These are phyloP conservation scores for Ametastegia equiseti DNA, from an alignment of 2,888 invertebrate species.

Conservation along the genomic window DNA sequence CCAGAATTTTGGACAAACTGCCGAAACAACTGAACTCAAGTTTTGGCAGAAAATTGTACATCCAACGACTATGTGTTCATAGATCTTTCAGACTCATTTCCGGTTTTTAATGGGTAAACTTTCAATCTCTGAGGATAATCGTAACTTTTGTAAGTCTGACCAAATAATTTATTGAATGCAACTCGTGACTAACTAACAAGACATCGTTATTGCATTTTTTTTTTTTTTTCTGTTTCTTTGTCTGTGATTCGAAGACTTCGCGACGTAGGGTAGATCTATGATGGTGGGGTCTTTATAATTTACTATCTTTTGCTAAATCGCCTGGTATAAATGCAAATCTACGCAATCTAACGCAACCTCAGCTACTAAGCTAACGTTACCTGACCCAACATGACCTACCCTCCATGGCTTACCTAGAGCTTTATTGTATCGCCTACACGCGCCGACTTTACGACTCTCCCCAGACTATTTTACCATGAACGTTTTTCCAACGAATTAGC, in stretches of 20 bases:
- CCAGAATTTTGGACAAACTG: too few relatives aligned
- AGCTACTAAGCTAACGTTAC: slow-evolving; percentile 5
- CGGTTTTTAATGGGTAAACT: too few relatives aligned
- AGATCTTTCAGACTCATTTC: too few relatives aligned
- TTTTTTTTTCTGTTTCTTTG: too few relatives aligned
- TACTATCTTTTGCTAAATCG: neutral
- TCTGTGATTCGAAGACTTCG: neutral
- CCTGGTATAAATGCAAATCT: slow-evolving; percentile 31
- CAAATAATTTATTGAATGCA: too few relatives aligned
- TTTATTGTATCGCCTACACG: slow-evolving; percentile 18
- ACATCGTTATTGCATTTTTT: too few relatives aligned
- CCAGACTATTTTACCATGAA: neutral
- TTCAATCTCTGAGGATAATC: too few relatives aligned
- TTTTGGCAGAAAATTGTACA: too few relatives aligned
- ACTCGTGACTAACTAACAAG: too few relatives aligned
- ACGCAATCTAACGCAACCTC: slow-evolving; percentile 5
- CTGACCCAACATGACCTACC: slow-evolving; percentile 26
- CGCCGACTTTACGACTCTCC: slow-evolving; percentile 15
- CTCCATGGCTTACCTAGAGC: slow-evolving; percentile 29
- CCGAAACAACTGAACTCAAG: too few relatives aligned
- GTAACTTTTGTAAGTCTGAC: too few relatives aligned
- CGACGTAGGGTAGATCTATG: neutral
- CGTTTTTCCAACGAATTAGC: slow-evolving; percentile 14
- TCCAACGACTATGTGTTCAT: too few relatives aligned
- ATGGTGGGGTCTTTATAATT: neutral